Conservation (phyloP, 2,888 invertebrate species). For the Anticlea derivata region DNA sequence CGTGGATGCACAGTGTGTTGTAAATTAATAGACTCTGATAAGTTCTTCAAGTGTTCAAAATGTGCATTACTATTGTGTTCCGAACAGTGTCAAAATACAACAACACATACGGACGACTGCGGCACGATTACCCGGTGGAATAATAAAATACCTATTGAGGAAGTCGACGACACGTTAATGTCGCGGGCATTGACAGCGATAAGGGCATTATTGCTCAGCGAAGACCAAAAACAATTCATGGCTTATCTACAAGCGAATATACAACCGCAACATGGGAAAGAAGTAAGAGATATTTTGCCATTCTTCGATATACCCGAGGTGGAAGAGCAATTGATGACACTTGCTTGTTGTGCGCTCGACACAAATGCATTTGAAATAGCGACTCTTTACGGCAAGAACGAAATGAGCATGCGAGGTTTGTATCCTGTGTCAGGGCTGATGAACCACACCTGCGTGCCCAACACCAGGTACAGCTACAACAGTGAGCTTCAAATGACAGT, state of each 20-base stretch:
- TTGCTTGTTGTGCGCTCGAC: slow-evolving; percentile 85
- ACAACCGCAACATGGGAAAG: slow-evolving; percentile 81
- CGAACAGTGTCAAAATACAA: slow-evolving; percentile 83
- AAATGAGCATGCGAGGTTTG: slow-evolving; percentile 84
- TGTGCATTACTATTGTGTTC: slow-evolving; percentile 90
- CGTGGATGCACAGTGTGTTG: slow-evolving; percentile 87
- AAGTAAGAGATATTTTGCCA: slow-evolving; percentile 82
- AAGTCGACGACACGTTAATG: slow-evolving; percentile 61
- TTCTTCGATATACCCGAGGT: slow-evolving; percentile 76
- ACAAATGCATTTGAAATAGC: slow-evolving; percentile 88
- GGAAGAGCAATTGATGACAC: slow-evolving; percentile 84
- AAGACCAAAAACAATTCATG: slow-evolving; percentile 79
- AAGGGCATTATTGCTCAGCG: slow-evolving; percentile 65
- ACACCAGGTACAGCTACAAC: slow-evolving; percentile 86
- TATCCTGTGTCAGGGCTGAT: slow-evolving; percentile 87
- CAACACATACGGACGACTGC: slow-evolving; percentile 86
- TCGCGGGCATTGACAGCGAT: slow-evolving; percentile 69
- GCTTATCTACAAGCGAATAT: slow-evolving; percentile 78
- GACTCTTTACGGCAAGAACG: slow-evolving; percentile 68
- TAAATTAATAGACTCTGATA: slow-evolving; percentile 63
- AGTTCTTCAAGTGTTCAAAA: slow-evolving; percentile 80
- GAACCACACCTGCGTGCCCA: slow-evolving; percentile 88
- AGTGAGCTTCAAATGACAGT: slow-evolving; percentile 83
- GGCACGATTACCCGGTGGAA: slow-evolving; percentile 83
- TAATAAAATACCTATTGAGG: slow-evolving; percentile 73